A percentile compares a stretch with the other conserved stretches of the same genome.
Evolutionary conservation across 2,113 vertebrate genomes (phyloP).

Genomic region (Dromiciops gliroides): DNA sequence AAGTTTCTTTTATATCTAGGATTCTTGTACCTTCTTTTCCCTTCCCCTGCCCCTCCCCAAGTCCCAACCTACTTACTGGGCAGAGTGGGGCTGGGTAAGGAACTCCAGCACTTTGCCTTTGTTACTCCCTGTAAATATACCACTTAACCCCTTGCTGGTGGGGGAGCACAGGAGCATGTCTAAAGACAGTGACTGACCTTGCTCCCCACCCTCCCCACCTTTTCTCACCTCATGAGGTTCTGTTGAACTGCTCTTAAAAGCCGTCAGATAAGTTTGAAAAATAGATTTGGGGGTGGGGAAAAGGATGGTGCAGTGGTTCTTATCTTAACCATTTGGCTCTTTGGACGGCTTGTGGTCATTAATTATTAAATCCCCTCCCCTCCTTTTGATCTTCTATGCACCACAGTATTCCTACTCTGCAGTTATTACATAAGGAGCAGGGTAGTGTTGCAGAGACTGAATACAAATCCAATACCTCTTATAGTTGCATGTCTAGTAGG

Average conservation of each 20-base stretch:
- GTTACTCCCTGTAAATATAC: background rate
- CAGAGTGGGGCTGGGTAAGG: background rate
- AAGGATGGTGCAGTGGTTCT: background rate
- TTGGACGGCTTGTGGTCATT: conserved; percentile 9
- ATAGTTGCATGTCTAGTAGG: background rate
- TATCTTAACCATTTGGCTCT: conserved; percentile 1
- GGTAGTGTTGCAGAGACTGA: conserved; percentile 14
- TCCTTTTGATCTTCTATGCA: conserved; percentile 16
- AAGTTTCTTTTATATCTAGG: background rate
- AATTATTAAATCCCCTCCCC: conserved; percentile 43
- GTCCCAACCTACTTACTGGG: background rate
- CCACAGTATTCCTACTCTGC: conserved; percentile 25
- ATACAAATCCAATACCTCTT: conserved; percentile 16
- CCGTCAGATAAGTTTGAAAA: conserved; percentile 1
- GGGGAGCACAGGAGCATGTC: background rate
- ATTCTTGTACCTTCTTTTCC: background rate
- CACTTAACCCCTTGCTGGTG: background rate
- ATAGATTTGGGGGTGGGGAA: background rate
- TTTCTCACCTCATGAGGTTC: background rate
- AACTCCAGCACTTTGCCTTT: no score
- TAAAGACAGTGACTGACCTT: background rate
- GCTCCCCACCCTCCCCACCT: no score
- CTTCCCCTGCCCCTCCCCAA: background rate
- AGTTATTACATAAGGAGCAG: conserved; percentile 42
- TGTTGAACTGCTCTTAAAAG: background rate